These are phyloP conservation scores for Cheilosia grossa DNA, from an alignment of 2,888 invertebrate genomes.

Conservation along the genomic window DNA sequence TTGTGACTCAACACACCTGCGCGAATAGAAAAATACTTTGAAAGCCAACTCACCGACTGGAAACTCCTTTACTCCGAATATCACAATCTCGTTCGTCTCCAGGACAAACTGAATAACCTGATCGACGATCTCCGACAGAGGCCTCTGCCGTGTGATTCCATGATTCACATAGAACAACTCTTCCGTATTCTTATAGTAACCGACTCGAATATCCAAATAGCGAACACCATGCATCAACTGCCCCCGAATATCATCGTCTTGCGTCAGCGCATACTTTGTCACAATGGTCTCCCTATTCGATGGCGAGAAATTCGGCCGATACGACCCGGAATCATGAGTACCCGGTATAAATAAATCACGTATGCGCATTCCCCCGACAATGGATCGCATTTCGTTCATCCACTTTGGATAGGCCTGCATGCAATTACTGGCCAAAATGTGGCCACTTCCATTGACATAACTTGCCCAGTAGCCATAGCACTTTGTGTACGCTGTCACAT, in stretches of 20 bases:
- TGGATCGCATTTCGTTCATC: slow-evolving; percentile 84
- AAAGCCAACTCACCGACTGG: slow-evolving; percentile 84
- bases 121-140: slow-evolving; percentile 83
- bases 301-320: slow-evolving; percentile 82
- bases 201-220: slow-evolving; percentile 86
- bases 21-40: not conserved
- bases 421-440: slow-evolving; percentile 83
- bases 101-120: slow-evolving; percentile 85
- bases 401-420: slow-evolving; percentile 85
- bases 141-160: slow-evolving; percentile 84
- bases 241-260: slow-evolving; percentile 85
- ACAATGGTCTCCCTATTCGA: slow-evolving; percentile 81
- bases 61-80: slow-evolving; percentile 86
- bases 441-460: slow-evolving; percentile 80
- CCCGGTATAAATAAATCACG: slow-evolving; percentile 87
- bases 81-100: slow-evolving; percentile 85
- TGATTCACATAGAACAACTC: slow-evolving; percentile 85
- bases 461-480: slow-evolving; percentile 83
- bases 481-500: slow-evolving; percentile 78
- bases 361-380: slow-evolving; percentile 83
- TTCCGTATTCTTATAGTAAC: slow-evolving; percentile 82
- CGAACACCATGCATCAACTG: slow-evolving; percentile 86
- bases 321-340: slow-evolving; percentile 88
- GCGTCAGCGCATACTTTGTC: slow-evolving; percentile 84
- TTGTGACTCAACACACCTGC: too few relatives aligned